Evolutionary conservation across 2,888 invertebrate genomes (phyloP), one percentile per base, ranked within the genome.

Genomic region (Andrena fulva): DNA sequence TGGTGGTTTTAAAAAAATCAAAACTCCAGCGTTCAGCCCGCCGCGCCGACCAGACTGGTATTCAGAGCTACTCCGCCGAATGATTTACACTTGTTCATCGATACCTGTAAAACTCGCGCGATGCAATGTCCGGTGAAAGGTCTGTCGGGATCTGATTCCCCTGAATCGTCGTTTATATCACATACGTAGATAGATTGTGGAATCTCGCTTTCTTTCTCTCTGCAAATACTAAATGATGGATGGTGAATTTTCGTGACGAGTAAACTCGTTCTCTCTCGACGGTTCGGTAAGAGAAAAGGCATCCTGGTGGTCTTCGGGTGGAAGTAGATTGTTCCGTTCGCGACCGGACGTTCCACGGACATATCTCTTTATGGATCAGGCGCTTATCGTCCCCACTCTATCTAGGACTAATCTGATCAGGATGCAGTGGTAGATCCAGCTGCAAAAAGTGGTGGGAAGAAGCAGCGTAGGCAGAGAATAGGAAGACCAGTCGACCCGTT

Each of bases 1-100:
- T 20, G 59, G 10, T 63, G 33, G 12, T 72, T 78, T 77, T 54
- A 63, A n/a, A 80, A 69, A 66, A 67, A 66, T 73, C 80, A n/a
- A 67, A 80, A 64, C 27, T 27, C 31, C 33, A 1, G 35, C 20
- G 56, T 7, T 29, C 35, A 48, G 42, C 10, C 16, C 27, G 48
- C 12, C 54, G 67, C 10, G 12, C 4, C 16, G 16, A 42, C 0
- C 42, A 27, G 54, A n/a, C 10, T 64, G 20, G 52, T 12, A 64
- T 64, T 52, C 27, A 8, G 5, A 12, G 24, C 56, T 16, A 24
- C 24, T 33, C 54, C 5, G 12, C 10, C 59, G 66, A 42, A 48
- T 56, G 56, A 64, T 73, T 73, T 73, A 70, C 35, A 24, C 42
- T 42, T 4, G 42, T 16, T 42, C 42, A 52, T 52, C 52, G 52